Evolutionary conservation across 1,140 invertebrate species (phyloP).

Genomic region (Sitobion miscanthi): DNA sequence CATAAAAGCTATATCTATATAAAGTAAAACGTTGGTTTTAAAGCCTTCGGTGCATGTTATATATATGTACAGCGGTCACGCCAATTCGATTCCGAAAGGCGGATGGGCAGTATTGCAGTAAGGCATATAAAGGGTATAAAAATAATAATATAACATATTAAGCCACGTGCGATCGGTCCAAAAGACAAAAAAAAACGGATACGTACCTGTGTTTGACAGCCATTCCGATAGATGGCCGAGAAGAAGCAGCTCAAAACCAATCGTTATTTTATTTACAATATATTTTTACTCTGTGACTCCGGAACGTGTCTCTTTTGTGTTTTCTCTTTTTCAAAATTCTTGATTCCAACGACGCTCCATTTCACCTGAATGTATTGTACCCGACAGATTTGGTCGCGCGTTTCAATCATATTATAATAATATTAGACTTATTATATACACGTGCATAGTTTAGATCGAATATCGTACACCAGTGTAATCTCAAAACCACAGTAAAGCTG

Average conservation of each 20-base stretch:
- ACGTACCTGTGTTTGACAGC: conserved; percentile 15
- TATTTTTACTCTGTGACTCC: neutral
- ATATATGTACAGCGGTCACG: neutral
- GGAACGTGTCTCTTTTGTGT: neutral
- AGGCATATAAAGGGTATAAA: neutral
- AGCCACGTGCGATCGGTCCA: neutral
- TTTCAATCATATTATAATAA: neutral
- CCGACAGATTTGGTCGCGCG: neutral
- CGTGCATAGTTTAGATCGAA: neutral
- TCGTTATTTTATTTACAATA: neutral
- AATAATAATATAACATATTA: neutral
- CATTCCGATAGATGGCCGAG: neutral
- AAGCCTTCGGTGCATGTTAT: neutral
- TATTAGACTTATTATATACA: neutral
- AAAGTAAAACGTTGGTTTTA: neutral
- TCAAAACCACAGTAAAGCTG: neutral
- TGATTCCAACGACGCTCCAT: neutral
- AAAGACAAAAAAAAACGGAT: neutral
- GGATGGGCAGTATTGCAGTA: neutral
- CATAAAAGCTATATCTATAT: neutral
- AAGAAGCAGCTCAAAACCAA: neutral
- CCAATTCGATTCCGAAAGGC: neutral
- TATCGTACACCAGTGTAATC: neutral
- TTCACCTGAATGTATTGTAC: neutral
- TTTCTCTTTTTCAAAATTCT: neutral